Evolutionary conservation across 2,113 vertebrate genomes (phyloP).

Genomic region (Galemys pyrenaicus): DNA sequence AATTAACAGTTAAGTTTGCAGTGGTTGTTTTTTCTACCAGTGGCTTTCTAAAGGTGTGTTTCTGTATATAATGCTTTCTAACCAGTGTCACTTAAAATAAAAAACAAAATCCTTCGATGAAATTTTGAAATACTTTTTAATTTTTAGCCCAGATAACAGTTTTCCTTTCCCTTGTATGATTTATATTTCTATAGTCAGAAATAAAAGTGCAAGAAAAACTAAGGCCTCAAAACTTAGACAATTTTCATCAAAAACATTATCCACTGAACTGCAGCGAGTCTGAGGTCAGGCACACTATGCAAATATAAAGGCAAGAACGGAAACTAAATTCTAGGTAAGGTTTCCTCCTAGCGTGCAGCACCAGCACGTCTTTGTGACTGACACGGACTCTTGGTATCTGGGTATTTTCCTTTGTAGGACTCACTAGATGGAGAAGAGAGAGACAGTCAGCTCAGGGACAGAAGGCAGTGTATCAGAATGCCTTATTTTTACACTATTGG

Average conservation of each 20-base stretch:
- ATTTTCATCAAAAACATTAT: not conserved
- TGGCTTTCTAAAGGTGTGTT: not conserved
- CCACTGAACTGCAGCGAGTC: not conserved
- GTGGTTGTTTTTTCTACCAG: not conserved
- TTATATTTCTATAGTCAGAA: not conserved
- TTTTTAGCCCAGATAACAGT: not conserved
- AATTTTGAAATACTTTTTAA: not conserved
- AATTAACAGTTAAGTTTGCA: not conserved
- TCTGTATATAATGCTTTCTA: not conserved
- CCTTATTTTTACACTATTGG: not conserved
- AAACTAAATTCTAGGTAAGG: not conserved
- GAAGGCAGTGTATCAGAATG: not conserved
- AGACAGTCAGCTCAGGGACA: not conserved
- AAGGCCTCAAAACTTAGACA: not conserved
- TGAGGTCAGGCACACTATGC: not conserved
- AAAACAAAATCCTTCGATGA: not conserved
- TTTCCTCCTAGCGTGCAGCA: not conserved
- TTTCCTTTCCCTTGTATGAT: not conserved
- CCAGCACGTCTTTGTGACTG: not conserved
- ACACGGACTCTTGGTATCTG: not conserved
- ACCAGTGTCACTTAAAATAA: not conserved
- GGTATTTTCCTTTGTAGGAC: not conserved
- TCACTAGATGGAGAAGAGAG: not conserved
- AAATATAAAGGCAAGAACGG: not conserved
- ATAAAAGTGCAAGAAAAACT: not conserved